Evolutionary conservation across 2,113 vertebrate species (phyloP).

Genomic region (cattle (Bos taurus)): ARS-UCD2.0 NC_037344.1:56674001-56674500

Average conservation of each 20-base stretch:
- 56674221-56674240: slow-evolving; percentile 3
- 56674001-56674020: neutral
- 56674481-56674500: neutral
- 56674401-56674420: neutral
- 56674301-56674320: slow-evolving; percentile 38
- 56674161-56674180: neutral
- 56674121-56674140: neutral
- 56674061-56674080: neutral
- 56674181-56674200: slow-evolving; percentile 39
- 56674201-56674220: neutral
- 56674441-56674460: neutral
- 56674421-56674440: neutral
- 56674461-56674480: neutral
- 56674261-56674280: slow-evolving; percentile 33
- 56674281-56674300: slow-evolving; percentile 46
- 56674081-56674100: neutral
- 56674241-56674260: slow-evolving; percentile 55
- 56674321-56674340: slow-evolving; percentile 24
- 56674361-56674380: neutral
- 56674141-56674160: neutral
- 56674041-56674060: neutral
- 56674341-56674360: neutral
- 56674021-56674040: neutral
- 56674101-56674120: neutral
- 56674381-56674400: neutral